Conservation (phyloP, 2,797 vertebrate species). For the Pristis pectinata region DNA sequence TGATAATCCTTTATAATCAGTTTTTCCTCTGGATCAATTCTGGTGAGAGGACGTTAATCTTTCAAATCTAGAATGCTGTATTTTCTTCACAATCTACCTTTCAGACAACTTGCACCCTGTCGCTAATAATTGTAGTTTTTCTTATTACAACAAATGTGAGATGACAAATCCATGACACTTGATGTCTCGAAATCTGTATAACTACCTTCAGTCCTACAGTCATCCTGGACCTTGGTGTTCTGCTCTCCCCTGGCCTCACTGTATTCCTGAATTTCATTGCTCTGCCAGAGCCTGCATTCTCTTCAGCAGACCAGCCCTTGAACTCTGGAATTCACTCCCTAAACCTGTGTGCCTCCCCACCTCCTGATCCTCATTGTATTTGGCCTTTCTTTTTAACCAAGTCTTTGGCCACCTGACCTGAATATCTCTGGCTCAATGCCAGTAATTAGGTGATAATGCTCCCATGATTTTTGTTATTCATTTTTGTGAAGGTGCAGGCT, state of each 20-base stretch:
- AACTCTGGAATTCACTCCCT: neutral
- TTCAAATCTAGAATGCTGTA: neutral
- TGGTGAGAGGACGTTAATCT: neutral
- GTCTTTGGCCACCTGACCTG: too few species aligned
- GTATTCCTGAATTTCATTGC: neutral
- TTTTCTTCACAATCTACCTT: neutral
- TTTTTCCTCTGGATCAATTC: neutral
- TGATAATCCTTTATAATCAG: neutral
- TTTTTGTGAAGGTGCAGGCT: too few species aligned
- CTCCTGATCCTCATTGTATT: neutral
- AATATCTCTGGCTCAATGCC: too few species aligned
- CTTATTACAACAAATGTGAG: neutral
- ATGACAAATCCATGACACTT: neutral
- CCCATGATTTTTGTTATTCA: too few species aligned
- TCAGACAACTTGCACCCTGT: neutral
- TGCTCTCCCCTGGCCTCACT: too few species aligned
- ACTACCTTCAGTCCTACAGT: neutral
- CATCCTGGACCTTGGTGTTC: neutral
- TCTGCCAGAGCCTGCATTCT: neutral
- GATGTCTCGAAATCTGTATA: neutral
- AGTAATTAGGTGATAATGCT: too few species aligned
- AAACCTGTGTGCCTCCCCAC: neutral
- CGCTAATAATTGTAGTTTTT: neutral
- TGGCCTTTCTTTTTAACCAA: neutral
- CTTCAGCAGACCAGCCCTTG: neutral